Conservation (phyloP, 2,797 vertebrate genomes). For the Apogon hyalosoma region DNA sequence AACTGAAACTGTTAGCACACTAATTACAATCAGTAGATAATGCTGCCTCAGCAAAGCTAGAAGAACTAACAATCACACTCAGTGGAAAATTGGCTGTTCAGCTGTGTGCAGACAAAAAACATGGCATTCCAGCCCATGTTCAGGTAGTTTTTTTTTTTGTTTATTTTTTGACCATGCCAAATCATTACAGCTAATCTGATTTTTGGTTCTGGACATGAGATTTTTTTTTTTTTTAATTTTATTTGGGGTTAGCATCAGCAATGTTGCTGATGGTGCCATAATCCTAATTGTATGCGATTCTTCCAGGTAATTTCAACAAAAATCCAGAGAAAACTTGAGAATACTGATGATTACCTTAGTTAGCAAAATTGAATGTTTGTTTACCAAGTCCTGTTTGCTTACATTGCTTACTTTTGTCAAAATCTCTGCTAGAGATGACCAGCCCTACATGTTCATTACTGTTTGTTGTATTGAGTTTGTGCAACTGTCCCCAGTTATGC, state of each 20-base stretch:
- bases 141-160: conserved; percentile 52
- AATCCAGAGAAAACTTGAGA: conserved; percentile 77
- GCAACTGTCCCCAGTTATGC: conserved; percentile 83
- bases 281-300: conserved; percentile 67
- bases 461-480: conserved; percentile 85
- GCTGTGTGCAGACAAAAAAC: conserved; percentile 50
- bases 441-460: conserved; percentile 84
- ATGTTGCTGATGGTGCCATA: conserved; percentile 83
- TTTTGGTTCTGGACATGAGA: conserved; percentile 35
- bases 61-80: conserved; percentile 41
- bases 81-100: conserved; percentile 47
- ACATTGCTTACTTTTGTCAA: conserved; percentile 73
- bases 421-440: conserved; percentile 78
- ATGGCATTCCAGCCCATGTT: conserved; percentile 54
- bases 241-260: conserved; percentile 69
- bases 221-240: conserved; percentile 27
- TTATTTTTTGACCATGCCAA: conserved; percentile 66
- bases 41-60: conserved; percentile 66
- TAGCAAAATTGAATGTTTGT: conserved; percentile 78
- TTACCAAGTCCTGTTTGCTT: conserved; percentile 79
- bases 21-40: conserved; percentile 68
- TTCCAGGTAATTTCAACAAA: conserved; percentile 67
- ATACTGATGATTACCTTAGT: conserved; percentile 75
- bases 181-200: conserved; percentile 45
- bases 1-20: conserved; percentile 73